Evolutionary conservation across 1,140 invertebrate species (phyloP), one percentile per base, ranked within the genome.

Genomic region (Zeugodacus cucurbitae): DNA sequence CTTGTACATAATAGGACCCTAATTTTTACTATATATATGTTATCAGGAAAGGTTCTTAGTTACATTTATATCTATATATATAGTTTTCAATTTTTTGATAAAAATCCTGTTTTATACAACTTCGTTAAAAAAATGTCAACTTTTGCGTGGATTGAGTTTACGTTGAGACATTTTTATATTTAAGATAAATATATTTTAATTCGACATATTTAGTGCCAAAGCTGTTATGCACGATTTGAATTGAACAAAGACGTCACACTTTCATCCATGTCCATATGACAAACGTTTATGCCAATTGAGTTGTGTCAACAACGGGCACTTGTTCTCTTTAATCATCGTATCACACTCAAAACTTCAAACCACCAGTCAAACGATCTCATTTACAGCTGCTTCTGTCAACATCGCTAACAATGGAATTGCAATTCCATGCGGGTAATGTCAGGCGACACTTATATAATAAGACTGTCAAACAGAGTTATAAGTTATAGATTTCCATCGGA

Each of bases 401-500:
- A 54, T 54, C 17, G 48, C 48, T 48, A 20, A 41, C 17, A 34
- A 0, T 8, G 34, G 70, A 74, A 32, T 22, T 41, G 70, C 17
- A 41, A 22, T 37, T 44, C 34, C 37, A 74, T 74, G 70, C 34
- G 70, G 70, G 70, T 74, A 41, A 70, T 70, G 26, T 1, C n/a
- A 20, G 10, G 22, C n/a, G 48, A 17, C 2, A 37, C 41, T 1
- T 41, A 48, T 1, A 48, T 7, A 48, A 17, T 37, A 4, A 22
- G 0, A 20, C 11, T 5, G 26, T 54, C 1, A 32, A 11, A 3
- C 26, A 34, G 8, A 48, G 2, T 1, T 11, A 48, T 48, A 14
- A 67, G 64, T 87, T 67, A 87, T 87, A 87, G 59, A 67, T 87
- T 87, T 48, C 1, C 86, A 26, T 41, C 34, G 34, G n/a, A 64